These are phyloP conservation scores for Ptychoptera contaminata DNA, from an alignment of 2,888 invertebrate genomes.

Conservation along the genomic window DNA sequence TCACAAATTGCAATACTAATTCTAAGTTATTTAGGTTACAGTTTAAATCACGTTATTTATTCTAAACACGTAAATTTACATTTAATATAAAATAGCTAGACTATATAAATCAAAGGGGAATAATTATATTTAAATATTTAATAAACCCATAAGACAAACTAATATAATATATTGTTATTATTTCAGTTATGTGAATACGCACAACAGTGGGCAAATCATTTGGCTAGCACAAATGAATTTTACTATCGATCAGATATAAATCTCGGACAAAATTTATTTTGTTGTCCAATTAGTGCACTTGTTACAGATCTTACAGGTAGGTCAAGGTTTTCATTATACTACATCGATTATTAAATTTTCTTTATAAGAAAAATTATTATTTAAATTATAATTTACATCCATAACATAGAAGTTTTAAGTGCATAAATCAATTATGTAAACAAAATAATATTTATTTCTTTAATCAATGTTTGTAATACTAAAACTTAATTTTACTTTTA, in stretches of 20 bases:
- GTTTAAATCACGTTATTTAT: too few species aligned
- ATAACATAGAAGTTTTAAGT: too few species aligned
- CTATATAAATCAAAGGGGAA: too few species aligned
- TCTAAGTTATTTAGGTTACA: too few species aligned
- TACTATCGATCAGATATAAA: slow-evolving; percentile 60
- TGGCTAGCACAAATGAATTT: slow-evolving; percentile 67
- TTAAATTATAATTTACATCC: neutral
- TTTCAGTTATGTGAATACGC: slow-evolving; percentile 61
- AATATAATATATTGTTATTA: slow-evolving; percentile 9
- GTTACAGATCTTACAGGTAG: slow-evolving; percentile 53
- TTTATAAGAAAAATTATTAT: neutral
- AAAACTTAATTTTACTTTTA: too few species aligned
- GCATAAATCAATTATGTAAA: too few species aligned
- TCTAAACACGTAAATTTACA: too few species aligned
- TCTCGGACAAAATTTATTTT: slow-evolving; percentile 67
- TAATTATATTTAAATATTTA: neutral
- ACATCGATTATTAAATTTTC: neutral
- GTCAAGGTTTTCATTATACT: too few species aligned
- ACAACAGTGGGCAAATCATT: slow-evolving; percentile 77
- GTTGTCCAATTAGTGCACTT: slow-evolving; percentile 48
- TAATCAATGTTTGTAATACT: too few species aligned
- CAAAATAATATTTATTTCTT: neutral
- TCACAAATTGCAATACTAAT: too few species aligned
- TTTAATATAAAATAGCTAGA: too few species aligned
- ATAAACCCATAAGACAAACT: neutral